These are phyloP conservation scores for Xiphophorus couchianus DNA, from an alignment of 2,113 vertebrate species.

Conservation along the genomic window DNA sequence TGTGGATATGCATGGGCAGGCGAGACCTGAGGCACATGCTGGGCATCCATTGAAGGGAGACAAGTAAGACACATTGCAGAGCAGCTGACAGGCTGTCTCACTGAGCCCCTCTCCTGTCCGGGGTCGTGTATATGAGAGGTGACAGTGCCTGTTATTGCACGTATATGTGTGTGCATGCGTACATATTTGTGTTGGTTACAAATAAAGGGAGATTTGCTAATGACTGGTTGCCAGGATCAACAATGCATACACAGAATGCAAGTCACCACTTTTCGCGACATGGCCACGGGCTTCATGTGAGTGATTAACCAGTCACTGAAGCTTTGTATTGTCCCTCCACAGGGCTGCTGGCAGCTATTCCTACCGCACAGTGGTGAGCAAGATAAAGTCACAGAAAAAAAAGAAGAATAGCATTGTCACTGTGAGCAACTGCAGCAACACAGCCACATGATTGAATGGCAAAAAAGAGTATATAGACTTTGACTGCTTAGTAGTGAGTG, in stretches of 20 bases:
- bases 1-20: slow-evolving; percentile 55
- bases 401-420: slow-evolving; percentile 37
- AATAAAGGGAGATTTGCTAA: slow-evolving; percentile 51
- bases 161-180: slow-evolving; percentile 1
- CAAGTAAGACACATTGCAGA: slow-evolving; percentile 40
- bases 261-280: slow-evolving; percentile 44
- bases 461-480: slow-evolving; percentile 39
- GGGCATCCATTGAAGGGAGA: slow-evolving; percentile 58
- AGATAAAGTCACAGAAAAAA: slow-evolving; percentile 50
- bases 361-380: slow-evolving; percentile 24
- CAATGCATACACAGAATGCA: slow-evolving; percentile 38
- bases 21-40: slow-evolving; percentile 70
- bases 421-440: slow-evolving; percentile 54
- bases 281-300: slow-evolving; percentile 33
- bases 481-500: slow-evolving; percentile 63
- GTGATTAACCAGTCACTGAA: slow-evolving; percentile 50
- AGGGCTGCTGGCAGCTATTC: slow-evolving; percentile 26
- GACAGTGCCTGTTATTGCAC: slow-evolving; percentile 44
- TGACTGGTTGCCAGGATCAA: slow-evolving; percentile 58
- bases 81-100: slow-evolving; percentile 65
- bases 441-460: slow-evolving; percentile 47
- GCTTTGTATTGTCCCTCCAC: slow-evolving; percentile 26
- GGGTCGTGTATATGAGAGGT: slow-evolving; percentile 58
- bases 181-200: slow-evolving; percentile 16
- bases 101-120: slow-evolving; percentile 54